These are phyloP conservation scores for Agapostemon virescens DNA, from an alignment of 2,888 invertebrate genomes.

Conservation along the genomic window DNA sequence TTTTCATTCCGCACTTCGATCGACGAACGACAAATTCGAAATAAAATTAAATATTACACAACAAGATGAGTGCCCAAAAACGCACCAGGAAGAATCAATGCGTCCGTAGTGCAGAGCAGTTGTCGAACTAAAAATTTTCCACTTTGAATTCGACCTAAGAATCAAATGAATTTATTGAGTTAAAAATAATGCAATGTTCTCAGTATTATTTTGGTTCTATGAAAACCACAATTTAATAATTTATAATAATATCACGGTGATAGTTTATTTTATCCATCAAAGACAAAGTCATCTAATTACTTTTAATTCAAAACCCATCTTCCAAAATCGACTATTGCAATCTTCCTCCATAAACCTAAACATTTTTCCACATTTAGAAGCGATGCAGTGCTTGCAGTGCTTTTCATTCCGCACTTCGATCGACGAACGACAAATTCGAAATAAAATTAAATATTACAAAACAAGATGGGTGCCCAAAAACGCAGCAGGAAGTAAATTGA, in stretches of 20 bases:
- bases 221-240: too few relatives aligned
- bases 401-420: not conserved
- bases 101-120: not conserved
- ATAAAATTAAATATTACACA: too few relatives aligned
- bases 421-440: not conserved
- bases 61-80: too few relatives aligned
- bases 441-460: slow-evolving; percentile 24
- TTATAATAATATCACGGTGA: too few relatives aligned
- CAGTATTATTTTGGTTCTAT: too few relatives aligned
- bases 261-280: too few relatives aligned
- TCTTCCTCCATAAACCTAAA: not conserved
- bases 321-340: not conserved
- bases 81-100: not conserved
- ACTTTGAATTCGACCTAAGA: too few relatives aligned
- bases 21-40: too few relatives aligned
- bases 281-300: too few relatives aligned
- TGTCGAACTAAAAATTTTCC: not conserved
- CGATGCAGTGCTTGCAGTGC: not conserved
- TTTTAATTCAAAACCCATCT: not conserved
- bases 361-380: not conserved
- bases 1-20: too few relatives aligned
- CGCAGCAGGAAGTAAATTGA: slow-evolving; percentile 43
- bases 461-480: slow-evolving; percentile 2
- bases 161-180: too few relatives aligned
- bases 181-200: too few relatives aligned